Evolutionary conservation across 1,140 invertebrate genomes (phyloP).

Genomic region (Ooceraea biroi): DNA sequence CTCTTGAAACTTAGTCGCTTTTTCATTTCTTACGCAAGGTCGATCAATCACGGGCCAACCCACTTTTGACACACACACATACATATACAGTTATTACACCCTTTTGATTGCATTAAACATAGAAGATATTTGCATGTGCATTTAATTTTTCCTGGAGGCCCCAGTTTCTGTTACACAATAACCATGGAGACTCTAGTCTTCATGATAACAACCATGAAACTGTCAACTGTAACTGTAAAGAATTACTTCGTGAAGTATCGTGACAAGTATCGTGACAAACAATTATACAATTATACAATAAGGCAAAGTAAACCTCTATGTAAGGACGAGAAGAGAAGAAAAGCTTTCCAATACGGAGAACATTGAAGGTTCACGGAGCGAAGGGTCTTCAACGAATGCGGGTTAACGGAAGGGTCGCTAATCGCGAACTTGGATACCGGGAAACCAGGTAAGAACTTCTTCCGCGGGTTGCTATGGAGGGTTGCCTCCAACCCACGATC

Average conservation of each 20-base stretch:
- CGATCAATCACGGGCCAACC: conserved; percentile 35
- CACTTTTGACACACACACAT: neutral
- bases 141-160: neutral
- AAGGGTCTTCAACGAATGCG: conserved; percentile 48
- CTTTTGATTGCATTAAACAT: conserved; percentile 20
- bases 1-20: conserved; percentile 44
- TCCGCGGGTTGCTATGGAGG: conserved; percentile 80
- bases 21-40: conserved; percentile 55
- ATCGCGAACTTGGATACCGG: conserved; percentile 76
- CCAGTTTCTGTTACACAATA: neutral
- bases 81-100: too few relatives aligned
- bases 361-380: conserved; percentile 63
- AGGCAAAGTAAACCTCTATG: too few relatives aligned
- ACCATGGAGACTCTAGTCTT: too few relatives aligned
- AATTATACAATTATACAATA: too few relatives aligned
- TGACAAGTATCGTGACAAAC: conserved; percentile 18
- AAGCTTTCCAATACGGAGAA: conserved; percentile 13
- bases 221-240: too few relatives aligned
- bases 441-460: conserved; percentile 75
- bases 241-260: too few relatives aligned
- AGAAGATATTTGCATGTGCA: conserved; percentile 12
- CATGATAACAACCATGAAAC: too few relatives aligned
- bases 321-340: conserved; percentile 50
- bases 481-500: conserved; percentile 79
- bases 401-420: conserved; percentile 80